phyloP scores from a whole-genome alignment of 2,113 vertebrate species.

The Neotoma lepida region DNA sequence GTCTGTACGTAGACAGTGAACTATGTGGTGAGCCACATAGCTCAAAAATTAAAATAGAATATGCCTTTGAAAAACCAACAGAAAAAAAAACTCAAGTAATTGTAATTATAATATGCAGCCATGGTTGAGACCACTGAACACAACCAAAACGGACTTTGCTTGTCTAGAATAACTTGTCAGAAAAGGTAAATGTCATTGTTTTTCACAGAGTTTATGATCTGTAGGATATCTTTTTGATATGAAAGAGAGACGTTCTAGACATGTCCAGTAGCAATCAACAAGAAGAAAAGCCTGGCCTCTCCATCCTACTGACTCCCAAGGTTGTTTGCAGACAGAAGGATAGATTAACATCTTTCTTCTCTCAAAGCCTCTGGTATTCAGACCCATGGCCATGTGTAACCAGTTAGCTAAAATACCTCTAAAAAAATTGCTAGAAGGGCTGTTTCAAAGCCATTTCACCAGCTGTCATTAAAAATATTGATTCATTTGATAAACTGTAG shows the following conservation, averaged over 20 bases:
- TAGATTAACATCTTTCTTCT: conserved; percentile 64
- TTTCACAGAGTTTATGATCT: not conserved
- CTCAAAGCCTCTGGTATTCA: conserved; percentile 55
- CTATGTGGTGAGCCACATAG: not conserved
- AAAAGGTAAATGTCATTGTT: conserved; percentile 7
- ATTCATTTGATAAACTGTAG: conserved; percentile 29
- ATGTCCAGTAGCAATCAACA: not conserved
- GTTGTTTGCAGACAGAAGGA: not conserved
- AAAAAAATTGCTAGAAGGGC: conserved; percentile 41
- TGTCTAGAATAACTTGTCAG: not conserved
- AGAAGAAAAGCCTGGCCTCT: not conserved
- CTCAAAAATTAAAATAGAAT: not conserved
- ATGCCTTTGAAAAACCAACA: not conserved
- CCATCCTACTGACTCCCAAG: not conserved
- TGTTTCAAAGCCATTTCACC: conserved; percentile 54
- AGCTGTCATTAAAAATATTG: conserved; percentile 36
- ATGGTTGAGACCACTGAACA: not conserved
- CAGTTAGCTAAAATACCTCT: conserved; percentile 63
- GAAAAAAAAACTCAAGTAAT: not conserved
- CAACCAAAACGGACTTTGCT: not conserved
- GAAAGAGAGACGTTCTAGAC: not conserved
- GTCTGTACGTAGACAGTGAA: not conserved
- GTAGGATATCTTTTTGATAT: not conserved
- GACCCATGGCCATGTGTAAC: conserved; percentile 54
- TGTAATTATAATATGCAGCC: not conserved